These are phyloP conservation scores for Hypocryptadius cinnamomeus DNA, from an alignment of 2,113 vertebrate species.

Conservation along the genomic window DNA sequence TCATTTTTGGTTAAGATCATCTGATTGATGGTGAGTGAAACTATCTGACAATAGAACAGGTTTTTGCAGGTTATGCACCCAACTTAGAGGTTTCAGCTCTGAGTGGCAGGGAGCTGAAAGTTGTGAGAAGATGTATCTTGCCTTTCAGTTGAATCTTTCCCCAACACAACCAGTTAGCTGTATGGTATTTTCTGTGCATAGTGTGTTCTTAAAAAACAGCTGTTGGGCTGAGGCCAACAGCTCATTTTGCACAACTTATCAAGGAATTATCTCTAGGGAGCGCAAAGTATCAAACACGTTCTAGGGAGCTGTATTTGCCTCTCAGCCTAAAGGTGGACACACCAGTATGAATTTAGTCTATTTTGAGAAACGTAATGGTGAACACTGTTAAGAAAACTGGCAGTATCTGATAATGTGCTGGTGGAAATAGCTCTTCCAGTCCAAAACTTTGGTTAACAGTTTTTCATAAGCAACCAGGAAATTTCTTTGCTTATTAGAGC, in stretches of 20 bases:
- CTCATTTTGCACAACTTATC: background rate
- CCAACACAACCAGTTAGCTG: background rate
- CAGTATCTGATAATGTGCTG: background rate
- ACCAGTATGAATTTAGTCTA: background rate
- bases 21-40: background rate
- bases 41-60: background rate
- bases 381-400: background rate
- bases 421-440: background rate
- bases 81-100: background rate
- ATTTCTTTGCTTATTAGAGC: background rate
- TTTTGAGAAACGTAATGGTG: background rate
- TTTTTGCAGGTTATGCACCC: background rate
- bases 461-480: background rate
- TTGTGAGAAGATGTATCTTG: background rate
- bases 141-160: background rate
- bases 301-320: background rate
- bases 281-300: background rate
- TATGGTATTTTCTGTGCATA: background rate
- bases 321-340: background rate
- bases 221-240: background rate
- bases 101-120: background rate
- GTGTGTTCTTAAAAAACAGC: background rate
- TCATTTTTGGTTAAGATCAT: background rate
- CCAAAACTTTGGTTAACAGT: background rate
- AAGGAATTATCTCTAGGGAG: background rate